phyloP scores from a whole-genome alignment of 2,888 invertebrate genomes.

The Catocala sponsa region DNA sequence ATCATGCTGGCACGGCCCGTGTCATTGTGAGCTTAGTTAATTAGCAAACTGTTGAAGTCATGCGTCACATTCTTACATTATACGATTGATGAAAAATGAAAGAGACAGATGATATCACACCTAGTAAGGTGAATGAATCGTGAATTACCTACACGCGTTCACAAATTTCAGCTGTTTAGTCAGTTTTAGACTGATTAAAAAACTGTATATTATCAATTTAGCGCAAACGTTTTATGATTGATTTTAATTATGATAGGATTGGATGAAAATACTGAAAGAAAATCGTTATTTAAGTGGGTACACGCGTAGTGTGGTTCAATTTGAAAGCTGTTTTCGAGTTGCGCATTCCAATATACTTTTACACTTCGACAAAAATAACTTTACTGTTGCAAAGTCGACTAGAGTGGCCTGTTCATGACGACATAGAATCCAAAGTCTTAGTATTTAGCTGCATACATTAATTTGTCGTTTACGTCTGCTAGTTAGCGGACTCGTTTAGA shows the following conservation, averaged over 20 bases:
- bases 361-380: conserved; percentile 55
- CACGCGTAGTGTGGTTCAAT: conserved; percentile 29
- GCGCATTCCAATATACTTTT: conserved; percentile 56
- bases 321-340: conserved; percentile 55
- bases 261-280: conserved; percentile 9
- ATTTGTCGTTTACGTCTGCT: conserved; percentile 23
- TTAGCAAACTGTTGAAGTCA: conserved; percentile 75
- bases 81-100: conserved; percentile 57
- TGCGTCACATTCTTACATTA: conserved; percentile 71
- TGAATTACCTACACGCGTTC: conserved; percentile 60
- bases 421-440: conserved; percentile 23
- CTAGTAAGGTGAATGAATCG: conserved; percentile 74
- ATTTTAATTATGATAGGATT: too few relatives aligned
- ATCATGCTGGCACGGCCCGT: conserved; percentile 50
- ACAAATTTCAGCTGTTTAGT: conserved; percentile 44
- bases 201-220: conserved; percentile 2
- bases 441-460: conserved; percentile 30
- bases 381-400: conserved; percentile 47
- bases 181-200: conserved; percentile 15
- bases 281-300: conserved; percentile 9
- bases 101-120: conserved; percentile 58
- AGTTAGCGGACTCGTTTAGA: too few relatives aligned
- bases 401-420: conserved; percentile 23
- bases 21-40: conserved; percentile 73
- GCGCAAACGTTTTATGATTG: not conserved